These are phyloP conservation scores for Ooceraea biroi DNA, from an alignment of 1,140 invertebrate genomes.

Conservation along the genomic window DNA sequence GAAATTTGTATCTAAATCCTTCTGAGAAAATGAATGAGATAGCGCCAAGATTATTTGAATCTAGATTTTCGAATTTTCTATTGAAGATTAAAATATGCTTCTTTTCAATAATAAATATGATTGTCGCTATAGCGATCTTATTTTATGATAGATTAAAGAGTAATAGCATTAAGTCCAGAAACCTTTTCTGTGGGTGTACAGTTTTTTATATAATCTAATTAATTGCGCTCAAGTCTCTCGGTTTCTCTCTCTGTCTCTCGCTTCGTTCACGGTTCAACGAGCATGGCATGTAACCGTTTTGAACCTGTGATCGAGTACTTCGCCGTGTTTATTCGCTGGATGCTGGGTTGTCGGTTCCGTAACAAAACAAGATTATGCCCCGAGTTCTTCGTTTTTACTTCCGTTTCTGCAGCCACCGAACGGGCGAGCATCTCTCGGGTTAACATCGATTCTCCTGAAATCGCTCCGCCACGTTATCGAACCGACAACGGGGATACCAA, in stretches of 20 bases:
- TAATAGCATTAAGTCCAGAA: too few relatives aligned
- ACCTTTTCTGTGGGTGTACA: too few relatives aligned
- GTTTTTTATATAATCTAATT: slow-evolving; percentile 45
- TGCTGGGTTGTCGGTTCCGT: slow-evolving; percentile 46
- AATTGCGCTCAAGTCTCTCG: slow-evolving; percentile 18
- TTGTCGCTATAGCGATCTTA: too few relatives aligned
- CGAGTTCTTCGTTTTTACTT: slow-evolving; percentile 54
- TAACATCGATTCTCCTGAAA: slow-evolving; percentile 44
- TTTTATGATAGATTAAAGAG: too few relatives aligned
- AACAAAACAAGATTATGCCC: slow-evolving; percentile 61
- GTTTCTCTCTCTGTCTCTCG: too few relatives aligned
- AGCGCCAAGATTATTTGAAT: too few relatives aligned
- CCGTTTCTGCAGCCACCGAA: slow-evolving; percentile 29
- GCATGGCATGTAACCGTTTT: slow-evolving; percentile 33
- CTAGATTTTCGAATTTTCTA: too few relatives aligned
- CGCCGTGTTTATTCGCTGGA: slow-evolving; percentile 36
- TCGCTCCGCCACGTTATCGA: slow-evolving; percentile 41
- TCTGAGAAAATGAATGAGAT: too few relatives aligned
- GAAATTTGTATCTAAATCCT: too few relatives aligned
- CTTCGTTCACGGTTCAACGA: not conserved
- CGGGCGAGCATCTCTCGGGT: slow-evolving; percentile 23
- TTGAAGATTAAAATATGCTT: too few relatives aligned
- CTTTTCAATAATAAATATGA: too few relatives aligned
- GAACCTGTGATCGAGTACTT: slow-evolving; percentile 31
- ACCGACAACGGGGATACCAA: slow-evolving; percentile 30